Evolutionary conservation across 1,140 invertebrate genomes (phyloP), one percentile per base, ranked within the genome.

Genomic region (Bombus ignitus): DNA sequence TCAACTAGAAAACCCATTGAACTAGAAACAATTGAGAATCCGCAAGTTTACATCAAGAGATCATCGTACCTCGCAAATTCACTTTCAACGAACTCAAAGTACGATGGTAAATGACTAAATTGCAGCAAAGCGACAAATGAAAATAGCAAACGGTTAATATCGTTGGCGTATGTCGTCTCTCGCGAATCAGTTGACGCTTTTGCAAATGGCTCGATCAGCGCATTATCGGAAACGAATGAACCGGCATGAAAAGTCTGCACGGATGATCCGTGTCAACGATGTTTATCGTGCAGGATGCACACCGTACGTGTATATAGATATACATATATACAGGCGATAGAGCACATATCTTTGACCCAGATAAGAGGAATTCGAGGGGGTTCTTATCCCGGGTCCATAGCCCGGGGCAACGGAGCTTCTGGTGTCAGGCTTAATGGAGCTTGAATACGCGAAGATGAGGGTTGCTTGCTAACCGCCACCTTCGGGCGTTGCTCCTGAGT

Each of bases 351-450:
- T 91, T 91, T 91, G 89, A 91, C 89, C 89, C 71, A 91, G 89
- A 91, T 91, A 91, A 91, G 87, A 75, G 66, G 84, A 88, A 88
- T 89, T 87, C 89, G 89, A 90, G 84, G 89, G 88, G 82, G 81
- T 90, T 88, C 83, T 89, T 89, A 88, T 88, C 80, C 71, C 62
- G 76, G 72, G 80, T 88, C 80, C 86, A 86, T 88, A 90, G 83
- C 87, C 83, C 66, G n/a, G 81, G 88, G 62, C 72, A 42, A 42
- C 65, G 82, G 70, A 32, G 77, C 22, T 78, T 81, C 89, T 81
- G 85, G 68, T 89, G 81, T 71, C 86, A 86, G 72, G 78, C 82
- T 90, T 90, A 89, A 90, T 90, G 89, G 89, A 87, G 88, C 88
- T 90, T 90, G 89, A 90, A 90, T 90, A 87, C 79, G 72, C 76